phyloP scores from a whole-genome alignment of 2,113 vertebrate species.

The Leiothrix lutea region DNA sequence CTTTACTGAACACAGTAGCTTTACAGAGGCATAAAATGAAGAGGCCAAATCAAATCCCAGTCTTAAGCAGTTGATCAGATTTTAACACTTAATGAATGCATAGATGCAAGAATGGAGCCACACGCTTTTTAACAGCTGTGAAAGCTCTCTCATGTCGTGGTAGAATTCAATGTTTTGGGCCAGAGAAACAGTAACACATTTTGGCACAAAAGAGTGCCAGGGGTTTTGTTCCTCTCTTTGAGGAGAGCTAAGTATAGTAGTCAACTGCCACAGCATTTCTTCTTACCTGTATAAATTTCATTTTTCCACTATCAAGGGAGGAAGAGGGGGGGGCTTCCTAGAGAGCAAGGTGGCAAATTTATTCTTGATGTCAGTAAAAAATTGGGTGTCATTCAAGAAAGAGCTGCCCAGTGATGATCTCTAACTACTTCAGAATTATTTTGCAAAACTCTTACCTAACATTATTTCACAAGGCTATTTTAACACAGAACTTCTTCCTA shows the following conservation, averaged over 20 bases:
- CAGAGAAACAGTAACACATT: background rate
- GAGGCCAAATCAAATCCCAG: background rate
- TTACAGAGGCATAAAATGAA: background rate
- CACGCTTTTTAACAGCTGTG: accelerated
- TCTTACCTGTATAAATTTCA: background rate
- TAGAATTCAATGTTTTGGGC: background rate
- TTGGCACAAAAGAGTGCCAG: background rate
- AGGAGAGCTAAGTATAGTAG: background rate
- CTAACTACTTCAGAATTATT: background rate
- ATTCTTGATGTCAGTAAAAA: background rate
- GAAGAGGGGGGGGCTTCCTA: background rate
- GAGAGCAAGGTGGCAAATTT: background rate
- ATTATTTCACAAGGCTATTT: background rate
- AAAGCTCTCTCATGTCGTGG: background rate
- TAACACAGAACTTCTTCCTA: background rate
- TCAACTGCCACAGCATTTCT: background rate
- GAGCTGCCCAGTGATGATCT: background rate
- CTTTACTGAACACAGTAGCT: background rate
- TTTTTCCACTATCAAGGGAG: background rate
- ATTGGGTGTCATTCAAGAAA: background rate
- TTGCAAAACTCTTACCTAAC: background rate
- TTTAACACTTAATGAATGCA: background rate
- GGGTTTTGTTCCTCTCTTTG: background rate
- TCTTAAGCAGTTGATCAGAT: background rate
- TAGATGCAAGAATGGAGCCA: background rate